Conservation (phyloP, 1,140 invertebrate genomes). For the Drosophila novamexicana region DNA sequence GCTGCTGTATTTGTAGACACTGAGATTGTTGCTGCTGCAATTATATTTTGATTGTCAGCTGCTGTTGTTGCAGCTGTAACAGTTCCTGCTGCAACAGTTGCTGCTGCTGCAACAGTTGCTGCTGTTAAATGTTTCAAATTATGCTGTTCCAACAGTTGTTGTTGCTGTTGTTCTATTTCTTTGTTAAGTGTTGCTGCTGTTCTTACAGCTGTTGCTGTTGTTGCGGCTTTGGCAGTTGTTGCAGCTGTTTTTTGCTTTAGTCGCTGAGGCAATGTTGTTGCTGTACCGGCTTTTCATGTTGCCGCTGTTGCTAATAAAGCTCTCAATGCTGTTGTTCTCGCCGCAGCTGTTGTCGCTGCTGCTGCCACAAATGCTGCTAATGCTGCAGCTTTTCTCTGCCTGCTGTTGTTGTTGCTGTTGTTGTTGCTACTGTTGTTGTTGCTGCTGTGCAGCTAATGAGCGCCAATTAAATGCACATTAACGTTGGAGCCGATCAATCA, state of each 20-base stretch:
- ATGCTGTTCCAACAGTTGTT: not conserved
- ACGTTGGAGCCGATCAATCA: constrained; percentile 66
- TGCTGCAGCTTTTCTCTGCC: too few species aligned
- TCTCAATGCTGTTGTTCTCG: not conserved
- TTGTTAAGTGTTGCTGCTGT: not conserved
- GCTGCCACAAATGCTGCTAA: not conserved
- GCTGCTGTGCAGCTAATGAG: constrained; percentile 54
- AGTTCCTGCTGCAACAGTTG: not conserved
- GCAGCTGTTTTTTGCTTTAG: not conserved
- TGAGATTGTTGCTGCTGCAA: too few species aligned
- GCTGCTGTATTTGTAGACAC: not conserved
- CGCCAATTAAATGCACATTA: constrained; percentile 73
- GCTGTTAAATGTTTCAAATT: too few species aligned
- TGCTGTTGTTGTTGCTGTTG: not conserved
- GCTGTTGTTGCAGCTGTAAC: constrained; percentile 6
- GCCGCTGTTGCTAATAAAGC: not conserved
- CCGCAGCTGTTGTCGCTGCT: not conserved
- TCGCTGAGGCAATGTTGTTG: not conserved
- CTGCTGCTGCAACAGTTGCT: not conserved
- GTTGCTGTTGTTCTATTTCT: not conserved
- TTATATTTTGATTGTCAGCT: not conserved
- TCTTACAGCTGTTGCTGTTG: not conserved
- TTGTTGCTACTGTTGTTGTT: not conserved
- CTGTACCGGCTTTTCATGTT: not conserved
- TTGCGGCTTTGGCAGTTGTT: not conserved